Evolutionary conservation across 2,113 vertebrate genomes (phyloP).

Genomic region (Helogale parvula): DNA sequence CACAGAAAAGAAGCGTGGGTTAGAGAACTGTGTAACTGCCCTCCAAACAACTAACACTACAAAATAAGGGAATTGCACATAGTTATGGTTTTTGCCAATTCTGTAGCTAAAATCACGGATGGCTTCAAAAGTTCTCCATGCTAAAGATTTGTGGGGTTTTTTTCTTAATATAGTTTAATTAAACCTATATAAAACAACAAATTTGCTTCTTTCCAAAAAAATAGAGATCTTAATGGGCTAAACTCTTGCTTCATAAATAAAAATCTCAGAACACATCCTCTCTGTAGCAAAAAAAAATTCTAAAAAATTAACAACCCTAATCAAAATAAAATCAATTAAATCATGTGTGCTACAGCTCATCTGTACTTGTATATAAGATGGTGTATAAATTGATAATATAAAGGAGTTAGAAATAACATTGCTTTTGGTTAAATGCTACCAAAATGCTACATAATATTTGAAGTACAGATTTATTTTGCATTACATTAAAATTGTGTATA

Average conservation of each 20-base stretch:
- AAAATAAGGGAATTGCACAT: constrained; percentile 7
- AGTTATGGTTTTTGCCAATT: neutral
- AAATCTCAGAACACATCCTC: constrained; percentile 6
- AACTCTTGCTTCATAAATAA: constrained; percentile 36
- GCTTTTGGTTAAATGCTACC: neutral
- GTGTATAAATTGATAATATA: neutral
- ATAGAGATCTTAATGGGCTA: neutral
- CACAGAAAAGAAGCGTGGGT: neutral
- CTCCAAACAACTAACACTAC: neutral
- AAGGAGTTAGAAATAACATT: neutral
- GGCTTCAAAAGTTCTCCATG: constrained; percentile 27
- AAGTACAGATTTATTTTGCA: constrained; percentile 19
- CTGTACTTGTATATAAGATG: neutral
- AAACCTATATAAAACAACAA: neutral
- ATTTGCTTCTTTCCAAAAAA: constrained; percentile 26
- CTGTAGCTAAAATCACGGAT: constrained; percentile 22
- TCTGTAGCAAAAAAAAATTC: constrained; percentile 33
- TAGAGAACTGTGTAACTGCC: neutral
- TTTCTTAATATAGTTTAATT: constrained; percentile 32
- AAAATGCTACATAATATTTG: constrained; percentile 8
- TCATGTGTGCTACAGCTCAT: neutral
- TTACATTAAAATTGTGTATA: constrained; percentile 22
- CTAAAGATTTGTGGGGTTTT: neutral
- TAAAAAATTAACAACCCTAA: constrained; percentile 48
- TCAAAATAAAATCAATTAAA: constrained; percentile 56